Percentiles rank a stretch among this genome's conserved stretches.
Conservation (phyloP, 2,888 invertebrate species). For the Melanargia galathea region DNA sequence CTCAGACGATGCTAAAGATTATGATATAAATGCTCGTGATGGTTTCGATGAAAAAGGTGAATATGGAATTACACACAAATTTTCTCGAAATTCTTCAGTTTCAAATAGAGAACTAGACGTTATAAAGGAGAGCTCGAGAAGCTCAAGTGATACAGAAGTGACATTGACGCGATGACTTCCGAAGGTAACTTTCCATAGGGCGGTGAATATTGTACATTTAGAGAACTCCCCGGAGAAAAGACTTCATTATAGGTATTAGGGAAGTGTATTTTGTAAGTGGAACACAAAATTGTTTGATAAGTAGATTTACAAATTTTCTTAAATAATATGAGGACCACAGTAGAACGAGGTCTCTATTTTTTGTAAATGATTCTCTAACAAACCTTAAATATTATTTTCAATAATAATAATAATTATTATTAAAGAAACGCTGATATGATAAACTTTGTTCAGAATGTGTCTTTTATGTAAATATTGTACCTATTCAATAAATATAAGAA, state of each 20-base stretch:
- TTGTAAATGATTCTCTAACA: slow-evolving; percentile 24
- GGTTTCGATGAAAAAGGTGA: slow-evolving; percentile 73
- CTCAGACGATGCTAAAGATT: slow-evolving; percentile 69
- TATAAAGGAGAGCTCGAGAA: slow-evolving; percentile 79
- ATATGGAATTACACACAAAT: slow-evolving; percentile 67
- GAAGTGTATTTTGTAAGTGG: slow-evolving; percentile 39
- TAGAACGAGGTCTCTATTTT: slow-evolving; percentile 47
- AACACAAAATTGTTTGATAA: slow-evolving; percentile 31
- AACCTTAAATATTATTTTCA: slow-evolving; percentile 2
- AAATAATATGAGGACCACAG: slow-evolving; percentile 47
- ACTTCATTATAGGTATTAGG: slow-evolving; percentile 51
- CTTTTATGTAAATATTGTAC: slow-evolving; percentile 14
- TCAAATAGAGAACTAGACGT: slow-evolving; percentile 79
- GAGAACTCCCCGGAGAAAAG: slow-evolving; percentile 59
- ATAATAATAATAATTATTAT: too few species aligned
- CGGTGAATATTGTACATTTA: slow-evolving; percentile 72
- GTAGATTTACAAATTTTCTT: slow-evolving; percentile 23
- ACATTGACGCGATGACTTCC: slow-evolving; percentile 80
- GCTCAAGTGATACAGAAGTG: slow-evolving; percentile 80
- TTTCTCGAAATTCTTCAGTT: slow-evolving; percentile 74
- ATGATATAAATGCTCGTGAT: slow-evolving; percentile 61
- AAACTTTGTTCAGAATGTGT: background rate
- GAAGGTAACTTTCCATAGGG: slow-evolving; percentile 72
- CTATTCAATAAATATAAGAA: background rate
- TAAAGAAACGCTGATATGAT: background rate